Evolutionary conservation across 2,888 invertebrate species (phyloP).

Genomic region (Cryptophagus acutangulus): DNA sequence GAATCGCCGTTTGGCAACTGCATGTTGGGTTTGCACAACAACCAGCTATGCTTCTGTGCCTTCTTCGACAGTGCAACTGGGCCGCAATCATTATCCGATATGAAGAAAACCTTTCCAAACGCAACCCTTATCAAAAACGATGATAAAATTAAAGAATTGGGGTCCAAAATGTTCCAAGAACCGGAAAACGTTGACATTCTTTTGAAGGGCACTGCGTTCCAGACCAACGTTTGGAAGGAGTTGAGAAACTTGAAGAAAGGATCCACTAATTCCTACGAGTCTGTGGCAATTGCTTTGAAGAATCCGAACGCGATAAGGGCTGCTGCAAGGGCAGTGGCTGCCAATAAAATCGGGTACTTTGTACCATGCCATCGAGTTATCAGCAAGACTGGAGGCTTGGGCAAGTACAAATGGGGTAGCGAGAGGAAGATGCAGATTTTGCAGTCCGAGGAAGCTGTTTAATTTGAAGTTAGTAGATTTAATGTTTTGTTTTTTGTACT

Average conservation of each 20-base stretch:
- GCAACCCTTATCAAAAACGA: constrained; percentile 29
- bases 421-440: constrained; percentile 38
- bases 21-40: constrained; percentile 29
- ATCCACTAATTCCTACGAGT: constrained; percentile 38
- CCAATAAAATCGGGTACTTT: constrained; percentile 40
- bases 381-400: constrained; percentile 36
- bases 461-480: too few relatives aligned
- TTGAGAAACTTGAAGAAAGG: constrained; percentile 36
- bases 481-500: constrained; percentile 3
- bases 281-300: constrained; percentile 39
- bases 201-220: constrained; percentile 40
- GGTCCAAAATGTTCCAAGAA: constrained; percentile 15
- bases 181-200: constrained; percentile 27
- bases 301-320: constrained; percentile 41
- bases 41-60: constrained; percentile 32
- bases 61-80: constrained; percentile 17
- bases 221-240: constrained; percentile 41
- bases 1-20: constrained; percentile 31
- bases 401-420: constrained; percentile 39
- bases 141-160: constrained; percentile 20
- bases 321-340: constrained; percentile 42
- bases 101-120: constrained; percentile 35
- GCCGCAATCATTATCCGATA: constrained; percentile 24
- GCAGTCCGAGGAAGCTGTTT: constrained; percentile 31
- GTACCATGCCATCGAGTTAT: constrained; percentile 45